Conservation (phyloP, 2,113 vertebrate genomes). For the Ariopsis seemanni region DNA sequence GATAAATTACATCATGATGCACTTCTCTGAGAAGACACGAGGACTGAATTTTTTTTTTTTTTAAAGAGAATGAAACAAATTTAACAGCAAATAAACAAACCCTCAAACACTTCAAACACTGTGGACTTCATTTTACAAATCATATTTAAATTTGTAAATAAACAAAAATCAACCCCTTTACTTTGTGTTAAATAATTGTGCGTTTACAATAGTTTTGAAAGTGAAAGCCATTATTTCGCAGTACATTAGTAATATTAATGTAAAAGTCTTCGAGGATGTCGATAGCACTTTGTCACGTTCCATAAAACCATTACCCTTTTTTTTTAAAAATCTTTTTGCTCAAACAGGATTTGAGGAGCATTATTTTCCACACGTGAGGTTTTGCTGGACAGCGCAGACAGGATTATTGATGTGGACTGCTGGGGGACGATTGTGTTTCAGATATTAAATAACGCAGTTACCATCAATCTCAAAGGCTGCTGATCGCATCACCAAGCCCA, state of each 20-base stretch:
- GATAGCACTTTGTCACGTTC: neutral
- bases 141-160: neutral
- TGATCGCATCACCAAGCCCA: neutral
- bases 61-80: neutral
- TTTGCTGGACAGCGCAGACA: neutral
- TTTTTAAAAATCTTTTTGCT: neutral
- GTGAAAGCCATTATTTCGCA: neutral
- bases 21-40: neutral
- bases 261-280: neutral
- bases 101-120: neutral
- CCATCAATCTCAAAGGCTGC: constrained; percentile 26
- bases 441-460: constrained; percentile 30
- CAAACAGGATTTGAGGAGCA: neutral
- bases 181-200: neutral
- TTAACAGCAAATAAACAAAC: neutral
- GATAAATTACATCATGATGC: neutral
- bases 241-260: neutral
- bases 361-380: neutral
- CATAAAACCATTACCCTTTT: too few relatives aligned
- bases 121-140: neutral
- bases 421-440: constrained; percentile 29
- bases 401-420: constrained; percentile 15
- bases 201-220: too few relatives aligned
- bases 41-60: neutral
- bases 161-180: neutral